Conservation (phyloP, 2,113 vertebrate genomes). For the Taxidea taxus region DNA sequence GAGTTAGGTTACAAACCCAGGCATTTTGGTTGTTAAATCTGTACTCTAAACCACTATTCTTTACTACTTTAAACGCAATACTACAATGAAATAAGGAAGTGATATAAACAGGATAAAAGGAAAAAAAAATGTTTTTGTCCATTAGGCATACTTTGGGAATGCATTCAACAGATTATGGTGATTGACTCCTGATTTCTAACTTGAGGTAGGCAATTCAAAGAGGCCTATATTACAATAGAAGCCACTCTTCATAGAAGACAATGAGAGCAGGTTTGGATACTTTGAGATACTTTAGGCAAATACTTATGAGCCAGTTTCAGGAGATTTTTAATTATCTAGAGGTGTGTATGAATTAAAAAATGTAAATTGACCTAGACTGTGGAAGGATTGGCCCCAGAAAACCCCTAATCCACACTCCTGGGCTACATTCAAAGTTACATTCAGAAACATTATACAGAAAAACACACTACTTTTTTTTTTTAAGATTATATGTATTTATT, state of each 20-base stretch:
- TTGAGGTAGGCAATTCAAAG: neutral
- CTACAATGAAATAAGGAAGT: neutral
- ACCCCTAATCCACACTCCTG: too few relatives aligned
- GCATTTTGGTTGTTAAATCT: neutral
- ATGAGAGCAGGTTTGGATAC: neutral
- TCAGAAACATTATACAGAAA: neutral
- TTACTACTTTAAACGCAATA: neutral
- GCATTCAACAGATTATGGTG: neutral
- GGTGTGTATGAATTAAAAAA: neutral
- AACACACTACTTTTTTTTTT: neutral
- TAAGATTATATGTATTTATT: too few relatives aligned
- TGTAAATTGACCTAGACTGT: neutral
- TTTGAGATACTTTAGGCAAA: neutral
- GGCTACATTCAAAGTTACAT: neutral
- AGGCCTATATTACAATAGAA: neutral
- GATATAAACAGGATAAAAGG: neutral
- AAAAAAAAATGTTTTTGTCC: neutral
- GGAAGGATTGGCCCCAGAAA: neutral
- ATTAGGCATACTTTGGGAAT: neutral
- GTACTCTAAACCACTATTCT: neutral
- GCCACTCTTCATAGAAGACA: neutral
- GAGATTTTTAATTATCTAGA: neutral
- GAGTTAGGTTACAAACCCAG: neutral
- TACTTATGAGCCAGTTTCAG: neutral
- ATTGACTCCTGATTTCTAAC: neutral